Conservation (phyloP, 2,113 vertebrate species). For the Xyrauchen texanus region DNA sequence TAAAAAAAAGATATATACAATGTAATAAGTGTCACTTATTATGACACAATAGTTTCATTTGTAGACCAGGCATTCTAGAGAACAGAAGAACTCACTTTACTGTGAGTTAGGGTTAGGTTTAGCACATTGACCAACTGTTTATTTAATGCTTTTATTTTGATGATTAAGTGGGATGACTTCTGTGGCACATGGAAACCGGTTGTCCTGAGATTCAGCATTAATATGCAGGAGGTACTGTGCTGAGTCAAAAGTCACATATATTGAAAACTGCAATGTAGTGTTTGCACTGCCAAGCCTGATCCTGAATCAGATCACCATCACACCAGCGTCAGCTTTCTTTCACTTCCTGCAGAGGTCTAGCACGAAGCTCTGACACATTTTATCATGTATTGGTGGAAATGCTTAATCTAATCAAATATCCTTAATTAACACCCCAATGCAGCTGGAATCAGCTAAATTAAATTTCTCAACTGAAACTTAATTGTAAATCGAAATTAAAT, state of each 20-base stretch:
- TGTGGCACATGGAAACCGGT: slow-evolving; percentile 8
- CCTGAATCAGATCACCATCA: slow-evolving; percentile 26
- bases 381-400: neutral
- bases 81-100: too few species aligned
- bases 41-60: too few species aligned
- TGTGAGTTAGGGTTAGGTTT: too few species aligned
- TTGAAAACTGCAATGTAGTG: neutral
- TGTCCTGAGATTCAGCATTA: neutral
- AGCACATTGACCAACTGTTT: too few species aligned
- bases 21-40: too few species aligned
- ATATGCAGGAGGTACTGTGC: neutral
- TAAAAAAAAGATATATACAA: too few species aligned
- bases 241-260: neutral
- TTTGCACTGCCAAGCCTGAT: neutral
- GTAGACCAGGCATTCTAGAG: too few species aligned
- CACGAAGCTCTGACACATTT: slow-evolving; percentile 10
- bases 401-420: too few species aligned
- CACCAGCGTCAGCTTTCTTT: slow-evolving; percentile 15
- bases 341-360: neutral
- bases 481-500: slow-evolving; percentile 10
- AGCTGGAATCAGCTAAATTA: too few species aligned
- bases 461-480: neutral
- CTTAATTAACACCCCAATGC: too few species aligned
- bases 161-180: neutral
- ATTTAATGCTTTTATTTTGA: neutral